These are phyloP conservation scores for Craterocephalus amniculus DNA, from an alignment of 2,797 vertebrate genomes.

Conservation along the genomic window DNA sequence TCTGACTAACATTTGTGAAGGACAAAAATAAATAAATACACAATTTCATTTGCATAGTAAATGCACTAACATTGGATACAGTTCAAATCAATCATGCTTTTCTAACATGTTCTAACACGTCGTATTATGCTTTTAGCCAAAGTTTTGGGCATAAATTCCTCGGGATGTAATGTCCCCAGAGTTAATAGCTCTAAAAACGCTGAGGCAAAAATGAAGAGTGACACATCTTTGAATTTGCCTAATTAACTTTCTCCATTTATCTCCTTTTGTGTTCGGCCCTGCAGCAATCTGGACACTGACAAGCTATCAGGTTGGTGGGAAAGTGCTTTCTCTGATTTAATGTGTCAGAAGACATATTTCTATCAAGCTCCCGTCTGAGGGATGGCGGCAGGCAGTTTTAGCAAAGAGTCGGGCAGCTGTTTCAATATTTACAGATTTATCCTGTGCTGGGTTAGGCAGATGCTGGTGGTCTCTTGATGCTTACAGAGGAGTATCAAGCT, in stretches of 20 bases:
- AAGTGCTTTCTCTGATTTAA: constrained; percentile 31
- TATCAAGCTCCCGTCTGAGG: constrained; percentile 29
- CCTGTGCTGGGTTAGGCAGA: not conserved
- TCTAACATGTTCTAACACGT: too few relatives aligned
- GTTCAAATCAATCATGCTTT: not conserved
- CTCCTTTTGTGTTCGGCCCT: constrained; percentile 51
- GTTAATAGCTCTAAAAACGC: not conserved
- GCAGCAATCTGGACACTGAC: constrained; percentile 92
- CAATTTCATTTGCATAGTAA: not conserved
- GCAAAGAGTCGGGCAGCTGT: not conserved
- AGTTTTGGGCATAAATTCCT: not conserved
- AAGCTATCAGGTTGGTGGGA: constrained; percentile 90
- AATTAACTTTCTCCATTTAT: constrained; percentile 53
- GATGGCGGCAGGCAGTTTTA: not conserved
- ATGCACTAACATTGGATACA: not conserved
- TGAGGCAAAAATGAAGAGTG: constrained; percentile 36
- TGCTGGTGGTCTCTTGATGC: constrained; percentile 1
- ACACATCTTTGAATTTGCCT: constrained; percentile 29
- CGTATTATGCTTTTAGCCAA: constrained; percentile 6
- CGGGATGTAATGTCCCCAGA: not conserved
- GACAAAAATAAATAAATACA: not conserved
- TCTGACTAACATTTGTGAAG: not conserved
- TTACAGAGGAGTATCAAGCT: not conserved
- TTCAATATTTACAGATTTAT: not conserved
- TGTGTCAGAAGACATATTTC: constrained; percentile 14